These are phyloP conservation scores for Paratilapia polleni DNA, from an alignment of 2,113 vertebrate species.

Conservation along the genomic window DNA sequence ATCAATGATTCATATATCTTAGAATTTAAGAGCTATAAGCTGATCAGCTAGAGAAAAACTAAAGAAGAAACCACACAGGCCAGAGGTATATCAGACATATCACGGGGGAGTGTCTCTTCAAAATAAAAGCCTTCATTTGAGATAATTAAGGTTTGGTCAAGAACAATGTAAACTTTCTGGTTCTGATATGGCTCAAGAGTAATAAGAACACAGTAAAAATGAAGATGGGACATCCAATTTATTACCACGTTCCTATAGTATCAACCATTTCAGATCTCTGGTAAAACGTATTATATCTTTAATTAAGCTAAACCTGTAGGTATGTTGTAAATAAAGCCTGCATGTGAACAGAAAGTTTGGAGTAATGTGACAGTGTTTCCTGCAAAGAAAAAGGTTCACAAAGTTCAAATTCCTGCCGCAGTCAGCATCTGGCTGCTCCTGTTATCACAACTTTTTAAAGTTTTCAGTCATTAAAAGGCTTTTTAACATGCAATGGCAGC, in stretches of 20 bases:
- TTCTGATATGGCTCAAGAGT: neutral
- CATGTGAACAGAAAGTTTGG: neutral
- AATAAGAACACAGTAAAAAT: neutral
- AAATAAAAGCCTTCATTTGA: neutral
- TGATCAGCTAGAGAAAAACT: neutral
- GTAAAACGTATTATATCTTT: neutral
- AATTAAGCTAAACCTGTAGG: accelerated
- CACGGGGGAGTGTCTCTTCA: neutral
- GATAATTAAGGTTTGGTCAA: neutral
- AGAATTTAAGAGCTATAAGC: neutral
- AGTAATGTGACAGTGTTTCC: neutral
- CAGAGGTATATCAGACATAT: neutral
- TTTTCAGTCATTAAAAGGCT: neutral
- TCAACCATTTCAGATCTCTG: neutral
- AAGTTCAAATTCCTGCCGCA: neutral
- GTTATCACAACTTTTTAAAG: neutral
- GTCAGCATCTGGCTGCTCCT: neutral
- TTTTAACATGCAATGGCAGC: neutral
- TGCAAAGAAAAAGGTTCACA: neutral
- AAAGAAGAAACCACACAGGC: neutral
- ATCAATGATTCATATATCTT: neutral
- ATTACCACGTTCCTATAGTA: neutral
- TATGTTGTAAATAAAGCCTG: neutral
- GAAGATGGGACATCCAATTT: neutral
- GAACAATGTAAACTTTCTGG: neutral